These are phyloP conservation scores for Fregetta grallaria DNA, from an alignment of 2,113 vertebrate species.

Conservation along the genomic window DNA sequence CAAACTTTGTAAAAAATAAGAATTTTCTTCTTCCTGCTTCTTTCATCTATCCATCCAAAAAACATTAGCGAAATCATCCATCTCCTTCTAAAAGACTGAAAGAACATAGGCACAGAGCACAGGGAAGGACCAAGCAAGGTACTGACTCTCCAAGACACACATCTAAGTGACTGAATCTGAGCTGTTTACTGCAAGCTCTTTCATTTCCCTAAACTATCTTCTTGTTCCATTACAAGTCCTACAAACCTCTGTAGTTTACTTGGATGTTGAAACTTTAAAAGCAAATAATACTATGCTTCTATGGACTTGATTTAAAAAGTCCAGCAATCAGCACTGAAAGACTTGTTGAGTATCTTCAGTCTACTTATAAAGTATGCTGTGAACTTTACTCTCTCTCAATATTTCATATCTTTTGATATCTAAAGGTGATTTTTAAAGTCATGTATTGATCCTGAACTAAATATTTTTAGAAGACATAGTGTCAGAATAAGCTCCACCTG, in stretches of 20 bases:
- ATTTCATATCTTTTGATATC: background rate
- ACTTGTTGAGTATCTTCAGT: background rate
- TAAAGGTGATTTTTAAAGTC: background rate
- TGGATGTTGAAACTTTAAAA: background rate
- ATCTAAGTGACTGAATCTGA: background rate
- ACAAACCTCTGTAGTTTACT: background rate
- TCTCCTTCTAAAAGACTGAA: background rate
- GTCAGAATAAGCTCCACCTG: background rate
- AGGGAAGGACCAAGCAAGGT: background rate
- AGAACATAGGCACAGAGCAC: background rate
- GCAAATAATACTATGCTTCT: background rate
- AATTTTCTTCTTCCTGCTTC: background rate
- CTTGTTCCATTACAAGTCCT: background rate
- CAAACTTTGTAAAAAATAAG: background rate
- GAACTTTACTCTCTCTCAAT: background rate
- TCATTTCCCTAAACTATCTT: background rate
- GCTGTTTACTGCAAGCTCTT: background rate
- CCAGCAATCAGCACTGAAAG: background rate
- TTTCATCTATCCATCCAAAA: background rate
- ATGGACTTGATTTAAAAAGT: background rate
- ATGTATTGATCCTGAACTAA: background rate
- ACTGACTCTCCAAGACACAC: rapidly evolving
- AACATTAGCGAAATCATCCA: background rate
- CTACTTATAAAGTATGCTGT: background rate
- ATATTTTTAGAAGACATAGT: background rate